These are phyloP conservation scores for Taxidea taxus DNA, from an alignment of 2,113 vertebrate species.

Conservation along the genomic window DNA sequence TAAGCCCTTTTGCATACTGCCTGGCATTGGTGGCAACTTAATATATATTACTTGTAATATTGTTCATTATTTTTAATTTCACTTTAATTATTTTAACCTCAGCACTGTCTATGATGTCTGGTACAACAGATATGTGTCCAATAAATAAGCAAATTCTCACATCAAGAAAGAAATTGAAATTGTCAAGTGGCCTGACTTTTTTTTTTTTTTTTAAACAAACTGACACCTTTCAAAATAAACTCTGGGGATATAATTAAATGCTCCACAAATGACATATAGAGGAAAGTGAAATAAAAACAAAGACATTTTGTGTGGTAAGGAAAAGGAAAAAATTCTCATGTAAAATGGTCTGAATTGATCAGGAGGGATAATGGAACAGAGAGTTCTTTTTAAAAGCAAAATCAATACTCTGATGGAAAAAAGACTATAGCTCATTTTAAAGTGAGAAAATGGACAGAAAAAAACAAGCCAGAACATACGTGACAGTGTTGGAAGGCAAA, in stretches of 20 bases:
- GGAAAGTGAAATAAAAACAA: slow-evolving; percentile 42
- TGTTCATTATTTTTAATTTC: background rate
- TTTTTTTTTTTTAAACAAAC: background rate
- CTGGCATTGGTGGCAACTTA: background rate
- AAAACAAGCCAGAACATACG: background rate
- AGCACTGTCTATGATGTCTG: background rate
- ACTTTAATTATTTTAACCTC: background rate
- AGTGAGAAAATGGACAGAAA: slow-evolving; percentile 18
- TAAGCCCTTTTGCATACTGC: background rate
- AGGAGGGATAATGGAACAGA: slow-evolving; percentile 5
- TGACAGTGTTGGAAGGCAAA: background rate
- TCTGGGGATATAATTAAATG: slow-evolving; percentile 9
- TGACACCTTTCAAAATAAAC: slow-evolving; percentile 44
- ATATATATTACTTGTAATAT: background rate
- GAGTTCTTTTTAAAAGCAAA: slow-evolving; percentile 40
- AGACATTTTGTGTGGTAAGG: background rate
- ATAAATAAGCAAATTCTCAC: background rate
- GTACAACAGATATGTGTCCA: background rate
- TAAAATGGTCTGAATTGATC: slow-evolving; percentile 28
- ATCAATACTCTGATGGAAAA: slow-evolving; percentile 24
- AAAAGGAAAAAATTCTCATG: background rate
- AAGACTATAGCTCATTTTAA: background rate
- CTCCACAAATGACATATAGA: background rate
- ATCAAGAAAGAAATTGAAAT: background rate
- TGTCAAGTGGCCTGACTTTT: background rate